Conservation (phyloP, 1,140 invertebrate species). For the Pantala flavescens region DNA sequence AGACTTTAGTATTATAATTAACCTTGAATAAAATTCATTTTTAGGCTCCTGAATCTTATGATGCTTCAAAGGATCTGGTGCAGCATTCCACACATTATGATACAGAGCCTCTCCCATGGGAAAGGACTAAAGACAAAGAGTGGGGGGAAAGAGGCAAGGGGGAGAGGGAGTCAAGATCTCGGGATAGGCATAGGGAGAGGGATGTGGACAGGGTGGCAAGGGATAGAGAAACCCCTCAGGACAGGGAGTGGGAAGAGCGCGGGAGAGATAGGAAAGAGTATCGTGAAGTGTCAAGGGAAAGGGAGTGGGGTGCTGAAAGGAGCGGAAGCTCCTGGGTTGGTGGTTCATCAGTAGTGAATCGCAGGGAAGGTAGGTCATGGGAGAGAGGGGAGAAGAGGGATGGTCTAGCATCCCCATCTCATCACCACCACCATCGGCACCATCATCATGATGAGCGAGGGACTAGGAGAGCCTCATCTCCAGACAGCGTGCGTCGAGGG, state of each 20-base stretch:
- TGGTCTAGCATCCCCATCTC: constrained; percentile 20
- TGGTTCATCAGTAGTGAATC: constrained; percentile 13
- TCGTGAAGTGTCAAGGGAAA: constrained; percentile 29
- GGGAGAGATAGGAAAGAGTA: constrained; percentile 25
- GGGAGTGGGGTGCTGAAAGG: constrained; percentile 32
- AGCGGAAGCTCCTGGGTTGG: constrained; percentile 15
- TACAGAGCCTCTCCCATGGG: constrained; percentile 18
- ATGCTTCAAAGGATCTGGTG: neutral
- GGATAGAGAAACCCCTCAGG: constrained; percentile 24
- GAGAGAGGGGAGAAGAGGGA: constrained; percentile 23
- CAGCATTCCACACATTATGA: constrained; percentile 15
- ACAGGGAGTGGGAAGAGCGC: constrained; percentile 32
- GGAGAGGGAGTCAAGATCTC: constrained; percentile 30
- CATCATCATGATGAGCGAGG: constrained; percentile 22
- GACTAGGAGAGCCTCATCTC: constrained; percentile 13
- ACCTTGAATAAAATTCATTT: too few species aligned
- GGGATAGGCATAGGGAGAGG: constrained; percentile 28
- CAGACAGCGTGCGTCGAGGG: neutral
- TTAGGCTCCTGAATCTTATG: neutral
- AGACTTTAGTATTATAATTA: too few species aligned
- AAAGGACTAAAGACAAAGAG: constrained; percentile 34
- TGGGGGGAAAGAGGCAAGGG: constrained; percentile 21
- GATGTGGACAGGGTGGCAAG: constrained; percentile 34
- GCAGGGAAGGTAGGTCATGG: constrained; percentile 16
- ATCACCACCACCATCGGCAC: constrained; percentile 16